Conservation (phyloP, 1,140 invertebrate species). For the Sarcophaga peregrina region DNA sequence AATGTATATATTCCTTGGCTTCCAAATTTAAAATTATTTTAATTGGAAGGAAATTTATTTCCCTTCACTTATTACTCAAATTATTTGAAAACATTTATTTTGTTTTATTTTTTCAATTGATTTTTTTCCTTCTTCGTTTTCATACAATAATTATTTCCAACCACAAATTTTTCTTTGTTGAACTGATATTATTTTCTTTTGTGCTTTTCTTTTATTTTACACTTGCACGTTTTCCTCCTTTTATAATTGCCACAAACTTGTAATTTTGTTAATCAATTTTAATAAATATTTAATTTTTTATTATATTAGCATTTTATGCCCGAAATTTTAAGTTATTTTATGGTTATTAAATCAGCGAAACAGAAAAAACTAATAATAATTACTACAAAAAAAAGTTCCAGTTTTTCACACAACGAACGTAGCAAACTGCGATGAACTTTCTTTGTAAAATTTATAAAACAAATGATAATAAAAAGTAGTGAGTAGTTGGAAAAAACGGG, state of each 20-base stretch:
- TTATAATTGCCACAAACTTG: background rate
- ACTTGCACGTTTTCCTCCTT: conserved; percentile 1
- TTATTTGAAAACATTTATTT: too few relatives aligned
- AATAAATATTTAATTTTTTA: background rate
- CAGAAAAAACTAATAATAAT: conserved; percentile 4
- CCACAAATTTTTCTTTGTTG: background rate
- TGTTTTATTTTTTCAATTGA: too few relatives aligned
- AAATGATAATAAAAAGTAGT: conserved; percentile 21
- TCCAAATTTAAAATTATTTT: too few relatives aligned
- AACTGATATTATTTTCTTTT: background rate
- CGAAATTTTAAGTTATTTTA: background rate
- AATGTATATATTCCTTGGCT: too few relatives aligned
- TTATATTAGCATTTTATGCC: background rate
- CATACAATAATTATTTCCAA: background rate
- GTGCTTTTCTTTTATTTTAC: background rate
- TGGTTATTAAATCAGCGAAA: background rate
- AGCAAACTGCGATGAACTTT: conserved; percentile 9
- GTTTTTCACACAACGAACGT: background rate
- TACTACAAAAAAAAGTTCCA: conserved; percentile 22
- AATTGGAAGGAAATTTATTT: too few relatives aligned
- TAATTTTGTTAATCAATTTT: background rate
- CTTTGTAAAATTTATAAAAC: conserved; percentile 25
- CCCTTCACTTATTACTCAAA: too few relatives aligned
- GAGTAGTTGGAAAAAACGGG: background rate
- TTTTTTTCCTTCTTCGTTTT: too few relatives aligned